A percentile compares a stretch with the other conserved stretches of the same genome.
Conservation (phyloP, 2,888 invertebrate species). For the Tiliacea citrago region DNA sequence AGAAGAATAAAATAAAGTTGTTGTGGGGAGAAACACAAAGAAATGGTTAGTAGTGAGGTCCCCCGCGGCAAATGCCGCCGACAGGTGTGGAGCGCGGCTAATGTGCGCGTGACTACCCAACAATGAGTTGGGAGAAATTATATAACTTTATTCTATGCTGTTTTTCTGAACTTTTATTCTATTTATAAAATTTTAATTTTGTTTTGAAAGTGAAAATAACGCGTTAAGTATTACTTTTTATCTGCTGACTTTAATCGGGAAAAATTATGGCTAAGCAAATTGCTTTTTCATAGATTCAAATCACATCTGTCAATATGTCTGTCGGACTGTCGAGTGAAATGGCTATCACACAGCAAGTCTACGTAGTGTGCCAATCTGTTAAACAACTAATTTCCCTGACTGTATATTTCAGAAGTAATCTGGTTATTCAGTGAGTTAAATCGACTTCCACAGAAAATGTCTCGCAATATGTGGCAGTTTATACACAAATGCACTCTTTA, state of each 20-base stretch:
- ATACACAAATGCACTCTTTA: constrained; percentile 45
- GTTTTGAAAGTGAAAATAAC: constrained; percentile 28
- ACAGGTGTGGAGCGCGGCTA: constrained; percentile 80
- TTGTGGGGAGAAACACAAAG: constrained; percentile 78
- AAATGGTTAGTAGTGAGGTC: constrained; percentile 80
- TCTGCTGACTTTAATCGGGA: not conserved
- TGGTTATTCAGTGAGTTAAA: constrained; percentile 8
- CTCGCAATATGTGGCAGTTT: constrained; percentile 33
- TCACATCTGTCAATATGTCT: not conserved
- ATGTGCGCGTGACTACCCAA: constrained; percentile 82
- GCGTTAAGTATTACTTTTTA: not conserved
- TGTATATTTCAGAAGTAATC: not conserved
- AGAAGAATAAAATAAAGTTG: constrained; percentile 79
- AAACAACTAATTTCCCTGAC: constrained; percentile 6
- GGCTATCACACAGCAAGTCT: too few species aligned
- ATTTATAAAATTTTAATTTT: constrained; percentile 46
- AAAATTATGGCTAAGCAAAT: not conserved
- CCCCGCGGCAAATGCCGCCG: constrained; percentile 80
- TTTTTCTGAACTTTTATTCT: constrained; percentile 54
- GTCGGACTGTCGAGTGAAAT: not conserved
- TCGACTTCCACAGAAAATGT: constrained; percentile 32
- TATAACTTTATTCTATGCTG: constrained; percentile 75
- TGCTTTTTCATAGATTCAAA: constrained; percentile 2
- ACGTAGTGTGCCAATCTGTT: not conserved
- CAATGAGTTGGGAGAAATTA: constrained; percentile 78